A percentile compares a stretch with the other conserved stretches of the same genome.
These are phyloP conservation scores for Caenorhabditis wallacei DNA, from an alignment of 2,888 invertebrate species.

Conservation along the genomic window DNA sequence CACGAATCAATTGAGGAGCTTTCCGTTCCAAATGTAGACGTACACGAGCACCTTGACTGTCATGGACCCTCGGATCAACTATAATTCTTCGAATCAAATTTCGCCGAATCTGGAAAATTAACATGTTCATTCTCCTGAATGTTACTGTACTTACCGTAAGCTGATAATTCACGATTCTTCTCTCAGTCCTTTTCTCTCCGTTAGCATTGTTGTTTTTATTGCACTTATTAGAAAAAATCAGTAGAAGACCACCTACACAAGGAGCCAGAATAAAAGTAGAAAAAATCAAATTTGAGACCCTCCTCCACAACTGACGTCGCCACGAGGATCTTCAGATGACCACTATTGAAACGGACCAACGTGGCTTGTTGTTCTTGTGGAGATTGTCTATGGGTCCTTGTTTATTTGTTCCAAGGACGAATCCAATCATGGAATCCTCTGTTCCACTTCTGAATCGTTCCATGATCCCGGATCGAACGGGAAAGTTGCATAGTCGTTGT, in stretches of 20 bases:
- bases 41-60: conserved; percentile 17
- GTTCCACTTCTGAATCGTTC: background rate
- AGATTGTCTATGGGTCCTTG: conserved; percentile 44
- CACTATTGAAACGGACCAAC: conserved; percentile 70
- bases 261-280: conserved; percentile 83
- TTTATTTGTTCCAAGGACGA: conserved; percentile 58
- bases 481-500: conserved; percentile 57
- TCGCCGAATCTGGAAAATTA: conserved; percentile 48
- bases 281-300: conserved; percentile 79
- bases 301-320: conserved; percentile 82
- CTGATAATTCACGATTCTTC: conserved; percentile 1
- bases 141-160: conserved; percentile 9
- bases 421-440: conserved; percentile 36
- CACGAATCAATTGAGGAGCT: conserved; percentile 54
- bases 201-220: background rate
- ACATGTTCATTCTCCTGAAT: background rate
- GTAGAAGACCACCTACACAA: conserved; percentile 78
- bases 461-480: conserved; percentile 54
- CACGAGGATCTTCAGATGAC: conserved; percentile 73
- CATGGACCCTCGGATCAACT: conserved; percentile 57
- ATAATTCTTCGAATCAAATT: conserved; percentile 67
- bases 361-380: conserved; percentile 60
- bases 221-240: conserved; percentile 66
- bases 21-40: conserved; percentile 66
- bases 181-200: background rate